These are phyloP conservation scores for Henicopernis longicauda DNA, from an alignment of 2,113 vertebrate species.

Conservation along the genomic window DNA sequence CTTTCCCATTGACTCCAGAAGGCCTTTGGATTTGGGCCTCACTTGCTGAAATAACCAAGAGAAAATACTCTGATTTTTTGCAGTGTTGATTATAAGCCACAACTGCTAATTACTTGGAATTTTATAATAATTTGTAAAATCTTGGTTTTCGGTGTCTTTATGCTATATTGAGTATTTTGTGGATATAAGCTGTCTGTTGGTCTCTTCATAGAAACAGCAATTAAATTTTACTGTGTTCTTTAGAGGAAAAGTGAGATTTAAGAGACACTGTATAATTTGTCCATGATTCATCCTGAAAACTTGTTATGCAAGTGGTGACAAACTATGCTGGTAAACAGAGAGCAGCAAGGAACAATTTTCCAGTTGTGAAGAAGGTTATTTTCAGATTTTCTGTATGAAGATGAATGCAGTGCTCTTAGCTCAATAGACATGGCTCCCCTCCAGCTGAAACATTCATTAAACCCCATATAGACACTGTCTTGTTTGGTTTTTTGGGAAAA, in stretches of 20 bases:
- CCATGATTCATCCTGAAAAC: neutral
- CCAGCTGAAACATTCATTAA: neutral
- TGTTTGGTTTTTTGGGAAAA: neutral
- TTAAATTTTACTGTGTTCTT: neutral
- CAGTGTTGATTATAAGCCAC: neutral
- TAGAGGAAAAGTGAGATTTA: neutral
- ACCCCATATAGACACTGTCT: neutral
- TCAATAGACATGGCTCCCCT: neutral
- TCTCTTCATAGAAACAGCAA: neutral
- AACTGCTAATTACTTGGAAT: neutral
- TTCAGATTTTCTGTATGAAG: neutral
- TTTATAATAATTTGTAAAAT: neutral
- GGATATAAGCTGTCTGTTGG: neutral
- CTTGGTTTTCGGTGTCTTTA: neutral
- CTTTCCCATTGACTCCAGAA: neutral
- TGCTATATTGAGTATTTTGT: neutral
- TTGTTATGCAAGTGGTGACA: neutral
- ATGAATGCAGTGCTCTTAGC: neutral
- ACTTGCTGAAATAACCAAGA: neutral
- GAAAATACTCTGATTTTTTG: neutral
- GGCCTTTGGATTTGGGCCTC: neutral
- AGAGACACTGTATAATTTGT: neutral
- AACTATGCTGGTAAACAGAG: neutral
- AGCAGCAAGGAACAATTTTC: neutral
- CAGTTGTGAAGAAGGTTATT: neutral